Percentiles rank a stretch among this genome's conserved stretches.
These are phyloP conservation scores for Muscicapa adusta DNA, from an alignment of 2,113 vertebrate genomes.

Conservation along the genomic window DNA sequence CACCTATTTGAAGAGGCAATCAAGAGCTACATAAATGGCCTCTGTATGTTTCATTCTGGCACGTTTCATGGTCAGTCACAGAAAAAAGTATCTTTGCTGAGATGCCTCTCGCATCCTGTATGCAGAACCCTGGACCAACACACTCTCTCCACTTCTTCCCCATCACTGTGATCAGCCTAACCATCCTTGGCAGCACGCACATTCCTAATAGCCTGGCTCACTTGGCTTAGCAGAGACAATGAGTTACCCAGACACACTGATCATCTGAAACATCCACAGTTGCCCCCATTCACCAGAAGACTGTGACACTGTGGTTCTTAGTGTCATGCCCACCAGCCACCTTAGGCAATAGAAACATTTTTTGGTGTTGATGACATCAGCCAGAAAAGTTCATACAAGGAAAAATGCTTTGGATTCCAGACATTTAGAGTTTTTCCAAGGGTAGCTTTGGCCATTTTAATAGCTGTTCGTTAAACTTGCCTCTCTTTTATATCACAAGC, in stretches of 20 bases:
- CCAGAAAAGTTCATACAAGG: neutral
- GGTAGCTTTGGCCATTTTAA: neutral
- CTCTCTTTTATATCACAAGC: neutral
- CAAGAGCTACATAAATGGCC: neutral
- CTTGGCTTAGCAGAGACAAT: neutral
- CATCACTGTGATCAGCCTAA: neutral
- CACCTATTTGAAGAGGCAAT: neutral
- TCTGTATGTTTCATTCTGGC: neutral
- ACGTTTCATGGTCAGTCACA: neutral
- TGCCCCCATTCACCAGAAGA: fast-evolving
- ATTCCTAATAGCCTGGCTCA: neutral
- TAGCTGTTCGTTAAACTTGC: neutral
- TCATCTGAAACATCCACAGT: neutral
- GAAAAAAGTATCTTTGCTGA: neutral
- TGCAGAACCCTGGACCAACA: neutral
- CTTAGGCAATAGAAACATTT: neutral
- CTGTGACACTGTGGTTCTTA: neutral
- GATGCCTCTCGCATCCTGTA: neutral
- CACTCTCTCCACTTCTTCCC: neutral
- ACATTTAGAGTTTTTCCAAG: neutral
- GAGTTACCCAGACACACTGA: fast-evolving
- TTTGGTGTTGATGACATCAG: neutral
- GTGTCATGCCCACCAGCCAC: neutral
- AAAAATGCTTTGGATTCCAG: neutral
- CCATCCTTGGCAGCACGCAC: neutral